Percentiles rank a stretch among this genome's conserved stretches.
These are phyloP conservation scores for Agrilus biguttatus DNA, from an alignment of 2,888 invertebrate genomes.

Conservation along the genomic window DNA sequence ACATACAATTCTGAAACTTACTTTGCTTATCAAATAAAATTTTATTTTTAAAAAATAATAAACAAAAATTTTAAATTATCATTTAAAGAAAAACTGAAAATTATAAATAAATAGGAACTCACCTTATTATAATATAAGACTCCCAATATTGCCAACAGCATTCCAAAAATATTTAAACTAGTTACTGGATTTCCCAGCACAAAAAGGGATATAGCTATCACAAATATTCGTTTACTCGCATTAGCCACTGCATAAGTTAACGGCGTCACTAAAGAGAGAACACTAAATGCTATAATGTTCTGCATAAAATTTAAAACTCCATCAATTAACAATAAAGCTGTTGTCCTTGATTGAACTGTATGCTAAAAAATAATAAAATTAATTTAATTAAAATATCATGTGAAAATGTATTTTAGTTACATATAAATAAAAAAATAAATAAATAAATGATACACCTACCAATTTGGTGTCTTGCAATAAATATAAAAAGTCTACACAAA, in stretches of 20 bases:
- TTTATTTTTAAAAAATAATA: not conserved
- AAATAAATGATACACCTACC: slow-evolving; percentile 33
- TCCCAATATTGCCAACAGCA: slow-evolving; percentile 79
- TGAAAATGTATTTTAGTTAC: slow-evolving; percentile 4
- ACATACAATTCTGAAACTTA: not conserved
- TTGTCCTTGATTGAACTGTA: slow-evolving; percentile 37
- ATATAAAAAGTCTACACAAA: slow-evolving; percentile 49
- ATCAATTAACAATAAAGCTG: slow-evolving; percentile 55
- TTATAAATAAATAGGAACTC: slow-evolving; percentile 10
- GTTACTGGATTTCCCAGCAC: slow-evolving; percentile 87
- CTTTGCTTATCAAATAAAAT: not conserved
- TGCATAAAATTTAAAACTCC: slow-evolving; percentile 88
- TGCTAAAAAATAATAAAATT: slow-evolving; percentile 26
- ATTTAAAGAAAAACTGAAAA: not conserved
- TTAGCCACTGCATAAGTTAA: slow-evolving; percentile 92
- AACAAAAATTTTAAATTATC: too few species aligned
- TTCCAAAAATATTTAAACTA: slow-evolving; percentile 71
- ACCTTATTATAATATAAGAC: slow-evolving; percentile 85
- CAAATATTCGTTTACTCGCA: slow-evolving; percentile 84
- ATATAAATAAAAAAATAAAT: slow-evolving; percentile 2
- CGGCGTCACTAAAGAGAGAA: slow-evolving; percentile 82
- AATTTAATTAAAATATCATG: slow-evolving; percentile 1
- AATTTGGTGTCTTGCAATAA: slow-evolving; percentile 47
- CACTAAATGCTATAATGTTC: slow-evolving; percentile 88
- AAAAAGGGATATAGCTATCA: slow-evolving; percentile 77